Evolutionary conservation across 2,888 invertebrate genomes (phyloP), one percentile per base, ranked within the genome.

Genomic region (Heterodera filipjevi): DNA sequence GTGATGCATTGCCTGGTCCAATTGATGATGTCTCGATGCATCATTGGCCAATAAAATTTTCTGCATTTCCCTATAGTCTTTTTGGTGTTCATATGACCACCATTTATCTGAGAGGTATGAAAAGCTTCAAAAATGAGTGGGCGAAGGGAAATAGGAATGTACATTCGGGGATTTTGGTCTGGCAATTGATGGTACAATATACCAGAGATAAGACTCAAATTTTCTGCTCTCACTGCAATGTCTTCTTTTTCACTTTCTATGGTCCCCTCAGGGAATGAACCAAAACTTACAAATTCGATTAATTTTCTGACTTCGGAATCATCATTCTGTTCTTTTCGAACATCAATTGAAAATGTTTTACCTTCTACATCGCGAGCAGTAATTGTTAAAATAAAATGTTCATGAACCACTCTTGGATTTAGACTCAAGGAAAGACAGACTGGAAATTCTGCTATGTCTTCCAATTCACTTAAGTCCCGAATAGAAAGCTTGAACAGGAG

Each of bases 41-140:
- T 82, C 5, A 44, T 71, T 1, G 64, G 32, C 82, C 82, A 82
- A 59, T 73, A 77, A 46, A 76, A 82, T 19, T 27, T 64, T 32
- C 44, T 6, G 3, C 80, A 70, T 30, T 81, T 81, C 8, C 59
- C 12, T 0, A 66, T 33, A 14, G 59, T 81, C 59, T 81, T 82
- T 53, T 75, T 39, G 49, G 33, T 70, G 27, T 71, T 71, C n/a
- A 82, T 71, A 49, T 84, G 84, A 16, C 81, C 84, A 5, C 84
- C 84, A 6, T 77, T 76, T 12, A 76, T 33, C 0, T 33, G 44
- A 30, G 76, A 73, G 3, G 35, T 59, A 68, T 84, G 84, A 46
- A 82, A 82, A 0, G 77, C 71, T 19, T 66, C 49, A 44, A 83
- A 78, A 5, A 76, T 39, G 33, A 44, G 32, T 53, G 35, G 59